Base-by-base conservation (phyloP, 2,797 vertebrate genomes). In the Tauraco hartlaubi region DNA sequence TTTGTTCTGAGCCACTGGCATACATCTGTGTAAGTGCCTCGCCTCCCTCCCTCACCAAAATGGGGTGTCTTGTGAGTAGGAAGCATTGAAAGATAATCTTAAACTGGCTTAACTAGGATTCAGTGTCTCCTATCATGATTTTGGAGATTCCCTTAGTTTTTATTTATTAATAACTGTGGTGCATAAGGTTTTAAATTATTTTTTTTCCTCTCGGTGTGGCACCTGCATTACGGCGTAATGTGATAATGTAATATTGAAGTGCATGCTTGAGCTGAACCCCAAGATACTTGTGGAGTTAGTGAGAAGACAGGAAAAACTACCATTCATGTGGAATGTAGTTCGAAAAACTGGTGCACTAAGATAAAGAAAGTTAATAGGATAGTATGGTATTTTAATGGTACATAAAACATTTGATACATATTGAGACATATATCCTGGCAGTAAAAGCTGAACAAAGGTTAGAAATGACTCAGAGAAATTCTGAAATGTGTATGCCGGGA, bases 301-400 rank as follows among this genome's bases (percentile, higher is more conserved):
- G 43, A 80, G 43, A 86, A 72, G 35, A 59, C 20, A 71, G 22
- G 26, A 74, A 83, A 85, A 78, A 13, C 39, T 90, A 22, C 77
- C 29, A 1, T 44, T 89, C 12, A 8, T 11, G 22, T 78, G 64
- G 48, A 93, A 86, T 44, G 22, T 33, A 55, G n/a, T 85, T 94
- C 89, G 67, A 91, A 91, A 69, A 73, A 73, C 66, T 55, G 39
- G 22, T 85, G 6, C 41, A 52, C 48, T 94, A 44, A 58, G n/a
- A 48, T 82, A 66, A 78, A 86, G 33, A 56, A 94, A 92, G 48
- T 25, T 85, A 85, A 77, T 89, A 58, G 3, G 16, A 56, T 61
- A 75, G 17, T 54, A 73, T 51, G 31, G 22, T 91, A 43, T 95
- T 96, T 93, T 94, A 94, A 87, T 94, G 55, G 76, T 79, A 78